Conservation (phyloP, 2,113 vertebrate species). For the Mola mola region DNA sequence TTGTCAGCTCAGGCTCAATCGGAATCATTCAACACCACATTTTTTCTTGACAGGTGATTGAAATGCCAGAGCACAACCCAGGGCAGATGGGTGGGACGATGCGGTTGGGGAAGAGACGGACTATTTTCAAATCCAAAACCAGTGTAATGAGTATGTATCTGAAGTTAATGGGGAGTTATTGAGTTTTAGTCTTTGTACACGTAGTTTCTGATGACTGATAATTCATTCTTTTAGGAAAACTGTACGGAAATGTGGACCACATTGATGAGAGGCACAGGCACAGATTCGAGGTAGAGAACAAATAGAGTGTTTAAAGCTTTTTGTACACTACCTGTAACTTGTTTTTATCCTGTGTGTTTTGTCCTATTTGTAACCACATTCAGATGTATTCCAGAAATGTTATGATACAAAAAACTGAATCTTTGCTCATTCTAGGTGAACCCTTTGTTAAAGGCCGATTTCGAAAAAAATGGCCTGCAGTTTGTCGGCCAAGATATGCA, state of each 20-base stretch:
- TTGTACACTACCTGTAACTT: too few relatives aligned
- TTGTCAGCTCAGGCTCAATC: slow-evolving; percentile 3
- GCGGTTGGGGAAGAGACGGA: slow-evolving; percentile 94
- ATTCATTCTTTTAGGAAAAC: slow-evolving; percentile 82
- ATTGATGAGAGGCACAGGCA: slow-evolving; percentile 95
- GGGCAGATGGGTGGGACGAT: slow-evolving; percentile 98
- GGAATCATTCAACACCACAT: slow-evolving; percentile 14
- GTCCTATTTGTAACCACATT: background rate
- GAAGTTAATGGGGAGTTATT: too few relatives aligned
- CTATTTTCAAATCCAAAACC: slow-evolving; percentile 88
- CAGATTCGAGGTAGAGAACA: slow-evolving; percentile 89
- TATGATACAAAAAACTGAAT: background rate
- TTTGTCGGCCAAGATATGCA: slow-evolving; percentile 94
- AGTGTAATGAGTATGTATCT: slow-evolving; percentile 90
- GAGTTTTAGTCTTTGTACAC: background rate
- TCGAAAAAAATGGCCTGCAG: slow-evolving; percentile 88
- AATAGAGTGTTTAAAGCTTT: background rate
- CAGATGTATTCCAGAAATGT: background rate
- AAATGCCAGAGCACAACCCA: slow-evolving; percentile 98
- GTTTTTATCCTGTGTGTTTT: too few relatives aligned
- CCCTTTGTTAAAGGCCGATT: slow-evolving; percentile 88
- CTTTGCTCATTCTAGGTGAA: slow-evolving; percentile 85
- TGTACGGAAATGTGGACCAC: slow-evolving; percentile 89
- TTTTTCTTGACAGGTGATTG: slow-evolving; percentile 88
- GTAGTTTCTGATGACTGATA: background rate